These are phyloP conservation scores for Ctenodactylus gundi DNA, from an alignment of 2,113 vertebrate species.

Conservation along the genomic window DNA sequence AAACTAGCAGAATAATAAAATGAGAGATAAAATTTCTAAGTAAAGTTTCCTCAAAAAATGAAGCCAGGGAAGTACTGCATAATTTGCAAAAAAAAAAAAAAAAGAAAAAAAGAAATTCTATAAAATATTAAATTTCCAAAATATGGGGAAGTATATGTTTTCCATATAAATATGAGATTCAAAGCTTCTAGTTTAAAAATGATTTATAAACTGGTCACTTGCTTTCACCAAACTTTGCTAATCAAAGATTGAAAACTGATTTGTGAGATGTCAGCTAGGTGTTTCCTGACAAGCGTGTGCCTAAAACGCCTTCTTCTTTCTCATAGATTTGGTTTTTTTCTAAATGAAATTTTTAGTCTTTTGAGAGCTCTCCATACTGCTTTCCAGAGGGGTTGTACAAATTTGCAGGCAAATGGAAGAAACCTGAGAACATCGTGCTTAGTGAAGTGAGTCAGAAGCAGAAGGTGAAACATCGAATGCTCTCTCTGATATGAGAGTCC, in stretches of 20 bases:
- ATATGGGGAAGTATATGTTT: not conserved
- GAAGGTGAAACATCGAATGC: too few species aligned
- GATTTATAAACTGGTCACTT: not conserved
- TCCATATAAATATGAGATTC: not conserved
- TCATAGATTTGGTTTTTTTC: not conserved
- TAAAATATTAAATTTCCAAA: not conserved
- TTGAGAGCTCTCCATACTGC: too few species aligned
- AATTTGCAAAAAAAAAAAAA: constrained; percentile 45
- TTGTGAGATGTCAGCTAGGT: not conserved
- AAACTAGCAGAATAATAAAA: constrained; percentile 63
- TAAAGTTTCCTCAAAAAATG: not conserved
- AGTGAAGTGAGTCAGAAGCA: too few species aligned
- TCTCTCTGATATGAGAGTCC: too few species aligned
- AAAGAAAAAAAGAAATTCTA: too few species aligned
- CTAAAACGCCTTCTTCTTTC: not conserved
- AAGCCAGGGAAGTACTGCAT: not conserved
- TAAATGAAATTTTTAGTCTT: too few species aligned
- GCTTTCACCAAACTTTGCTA: not conserved
- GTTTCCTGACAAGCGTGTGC: not conserved
- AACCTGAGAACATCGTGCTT: too few species aligned
- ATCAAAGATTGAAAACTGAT: not conserved
- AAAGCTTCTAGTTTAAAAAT: not conserved
- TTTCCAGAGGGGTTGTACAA: too few species aligned
- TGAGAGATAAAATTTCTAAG: constrained; percentile 56
- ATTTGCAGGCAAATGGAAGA: too few species aligned